Evolutionary conservation across 1,140 invertebrate species (phyloP).

Genomic region (Cardiocondyla obscurior): DNA sequence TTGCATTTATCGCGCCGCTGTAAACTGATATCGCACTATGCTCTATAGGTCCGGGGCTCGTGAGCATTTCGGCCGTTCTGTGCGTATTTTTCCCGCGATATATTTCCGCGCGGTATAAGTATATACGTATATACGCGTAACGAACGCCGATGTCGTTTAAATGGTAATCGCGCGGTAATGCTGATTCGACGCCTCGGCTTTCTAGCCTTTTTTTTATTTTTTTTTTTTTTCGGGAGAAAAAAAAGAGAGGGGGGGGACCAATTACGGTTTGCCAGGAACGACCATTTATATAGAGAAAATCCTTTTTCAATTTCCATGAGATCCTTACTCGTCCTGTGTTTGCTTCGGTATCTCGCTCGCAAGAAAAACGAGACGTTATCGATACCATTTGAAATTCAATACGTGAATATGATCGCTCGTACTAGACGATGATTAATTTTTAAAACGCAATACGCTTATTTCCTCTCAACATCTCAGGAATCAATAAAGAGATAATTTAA

Average conservation of each 20-base stretch:
- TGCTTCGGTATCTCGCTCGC: background rate
- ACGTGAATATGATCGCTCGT: conserved; percentile 4
- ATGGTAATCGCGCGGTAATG: conserved; percentile 70
- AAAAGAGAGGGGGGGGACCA: too few relatives aligned
- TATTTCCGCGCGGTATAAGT: conserved; percentile 30
- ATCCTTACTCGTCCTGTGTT: conserved; percentile 20
- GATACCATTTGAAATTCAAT: conserved; percentile 26
- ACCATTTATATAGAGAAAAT: conserved; percentile 60
- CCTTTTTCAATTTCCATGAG: conserved; percentile 62
- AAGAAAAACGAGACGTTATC: conserved; percentile 23
- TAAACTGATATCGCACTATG: conserved; percentile 61
- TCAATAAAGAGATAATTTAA: background rate
- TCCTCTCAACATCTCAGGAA: background rate
- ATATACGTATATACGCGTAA: conserved; percentile 42
- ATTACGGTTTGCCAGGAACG: conserved; percentile 49
- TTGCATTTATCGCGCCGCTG: conserved; percentile 61
- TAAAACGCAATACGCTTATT: background rate
- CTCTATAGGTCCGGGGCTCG: conserved; percentile 50
- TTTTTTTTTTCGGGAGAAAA: too few relatives aligned
- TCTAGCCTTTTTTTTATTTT: background rate
- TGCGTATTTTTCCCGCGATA: conserved; percentile 52
- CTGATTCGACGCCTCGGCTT: conserved; percentile 60
- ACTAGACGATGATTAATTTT: conserved; percentile 19
- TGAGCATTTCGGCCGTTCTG: conserved; percentile 44
- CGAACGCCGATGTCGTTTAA: conserved; percentile 68